phyloP scores from a whole-genome alignment of 2,888 invertebrate genomes.

The Euplagia quadripunctaria region DNA sequence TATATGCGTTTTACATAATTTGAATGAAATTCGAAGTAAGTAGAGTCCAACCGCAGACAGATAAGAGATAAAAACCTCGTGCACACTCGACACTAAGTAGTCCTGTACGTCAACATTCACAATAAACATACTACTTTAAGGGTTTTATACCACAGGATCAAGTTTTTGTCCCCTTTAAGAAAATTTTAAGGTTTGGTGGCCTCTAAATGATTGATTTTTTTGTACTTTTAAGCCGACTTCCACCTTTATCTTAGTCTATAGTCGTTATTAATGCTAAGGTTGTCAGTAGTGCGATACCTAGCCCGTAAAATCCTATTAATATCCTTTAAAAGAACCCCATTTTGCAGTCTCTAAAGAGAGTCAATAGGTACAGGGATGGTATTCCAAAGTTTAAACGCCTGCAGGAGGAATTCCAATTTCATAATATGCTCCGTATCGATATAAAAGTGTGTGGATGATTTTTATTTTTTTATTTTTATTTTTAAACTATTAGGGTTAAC shows the following conservation, averaged over 20 bases:
- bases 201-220: background rate
- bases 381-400: too few relatives aligned
- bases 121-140: background rate
- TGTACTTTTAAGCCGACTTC: background rate
- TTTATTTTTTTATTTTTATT: too few relatives aligned
- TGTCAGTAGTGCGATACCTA: background rate
- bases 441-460: too few relatives aligned
- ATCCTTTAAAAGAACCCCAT: background rate
- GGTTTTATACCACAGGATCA: background rate
- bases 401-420: too few relatives aligned
- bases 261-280: background rate
- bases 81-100: background rate
- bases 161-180: background rate
- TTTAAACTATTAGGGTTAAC: too few relatives aligned
- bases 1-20: slow-evolving; percentile 26
- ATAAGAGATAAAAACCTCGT: slow-evolving; percentile 5
- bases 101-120: background rate
- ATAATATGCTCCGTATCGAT: too few relatives aligned
- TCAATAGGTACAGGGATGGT: too few relatives aligned
- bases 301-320: background rate
- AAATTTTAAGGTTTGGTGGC: background rate
- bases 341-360: too few relatives aligned
- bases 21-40: slow-evolving; percentile 19
- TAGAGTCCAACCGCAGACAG: background rate
- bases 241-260: background rate